Percentiles rank a stretch among this genome's conserved stretches.
phyloP scores from a whole-genome alignment of 1,140 invertebrate species.

The Bombus pascuorum region DNA sequence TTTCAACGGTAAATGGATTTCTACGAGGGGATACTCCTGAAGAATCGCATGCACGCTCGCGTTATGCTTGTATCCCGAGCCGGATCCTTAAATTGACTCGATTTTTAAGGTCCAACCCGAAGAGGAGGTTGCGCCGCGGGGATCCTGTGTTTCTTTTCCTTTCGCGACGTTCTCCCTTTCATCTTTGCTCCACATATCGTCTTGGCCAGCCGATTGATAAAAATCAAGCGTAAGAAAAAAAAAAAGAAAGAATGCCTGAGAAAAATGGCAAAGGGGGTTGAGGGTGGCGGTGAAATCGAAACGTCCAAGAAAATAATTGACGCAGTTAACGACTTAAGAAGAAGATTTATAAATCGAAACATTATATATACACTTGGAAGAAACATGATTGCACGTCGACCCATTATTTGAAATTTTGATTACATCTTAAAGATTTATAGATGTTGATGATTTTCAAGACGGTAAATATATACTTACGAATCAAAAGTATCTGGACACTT shows the following conservation, averaged over 20 bases:
- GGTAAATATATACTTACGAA: not conserved
- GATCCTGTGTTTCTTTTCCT: conserved; percentile 67
- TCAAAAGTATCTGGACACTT: not conserved
- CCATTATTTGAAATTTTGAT: not conserved
- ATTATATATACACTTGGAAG: not conserved
- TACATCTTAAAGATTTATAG: no score
- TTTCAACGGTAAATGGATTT: conserved; percentile 63
- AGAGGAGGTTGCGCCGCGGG: conserved; percentile 62
- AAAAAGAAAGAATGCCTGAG: not conserved
- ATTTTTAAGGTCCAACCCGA: conserved; percentile 67
- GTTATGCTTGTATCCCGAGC: conserved; percentile 58
- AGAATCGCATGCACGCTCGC: conserved; percentile 61
- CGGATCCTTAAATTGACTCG: conserved; percentile 69
- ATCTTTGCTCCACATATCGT: conserved; percentile 67
- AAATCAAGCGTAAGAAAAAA: conserved; percentile 37
- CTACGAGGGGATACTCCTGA: conserved; percentile 54
- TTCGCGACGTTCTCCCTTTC: conserved; percentile 63
- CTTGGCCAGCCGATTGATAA: conserved; percentile 56
- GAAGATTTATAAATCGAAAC: not conserved
- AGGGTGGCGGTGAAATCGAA: conserved; percentile 27
- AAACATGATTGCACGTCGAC: not conserved
- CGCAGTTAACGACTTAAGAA: not conserved
- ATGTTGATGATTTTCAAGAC: not conserved
- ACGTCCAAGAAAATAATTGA: conserved; percentile 32
- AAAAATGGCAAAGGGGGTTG: conserved; percentile 34